Evolutionary conservation across 2,797 vertebrate species (phyloP).

Genomic region (Gambusia yucatana): DNA sequence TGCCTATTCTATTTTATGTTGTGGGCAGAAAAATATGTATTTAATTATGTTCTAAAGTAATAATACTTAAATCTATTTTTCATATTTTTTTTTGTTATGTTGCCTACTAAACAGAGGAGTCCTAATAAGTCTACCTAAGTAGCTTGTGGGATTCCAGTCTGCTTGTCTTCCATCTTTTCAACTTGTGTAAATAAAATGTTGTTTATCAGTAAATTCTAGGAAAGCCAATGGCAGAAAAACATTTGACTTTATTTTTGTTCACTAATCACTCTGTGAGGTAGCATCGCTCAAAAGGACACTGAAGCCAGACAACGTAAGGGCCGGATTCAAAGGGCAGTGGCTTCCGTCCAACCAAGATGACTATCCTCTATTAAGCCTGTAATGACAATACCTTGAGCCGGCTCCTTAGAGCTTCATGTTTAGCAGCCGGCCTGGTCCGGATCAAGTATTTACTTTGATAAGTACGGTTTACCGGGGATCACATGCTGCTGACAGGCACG

Average conservation of each 20-base stretch:
- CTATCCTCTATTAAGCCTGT: slow-evolving; percentile 83
- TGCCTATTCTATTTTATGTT: not conserved
- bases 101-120: not conserved
- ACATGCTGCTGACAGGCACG: slow-evolving; percentile 60
- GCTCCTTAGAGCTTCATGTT: slow-evolving; percentile 76
- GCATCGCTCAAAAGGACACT: slow-evolving; percentile 27
- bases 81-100: not conserved
- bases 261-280: slow-evolving; percentile 7
- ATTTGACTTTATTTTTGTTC: not conserved
- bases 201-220: not conserved
- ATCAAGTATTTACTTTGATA: slow-evolving; percentile 89
- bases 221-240: not conserved
- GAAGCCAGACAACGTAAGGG: slow-evolving; percentile 57
- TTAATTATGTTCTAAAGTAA: not conserved
- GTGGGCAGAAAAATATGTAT: not conserved
- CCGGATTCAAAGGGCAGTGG: slow-evolving; percentile 68
- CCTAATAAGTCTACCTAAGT: not conserved
- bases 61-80: no score
- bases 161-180: not conserved
- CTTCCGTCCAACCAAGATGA: slow-evolving; percentile 81
- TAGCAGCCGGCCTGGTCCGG: slow-evolving; percentile 79
- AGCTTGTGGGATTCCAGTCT: not conserved
- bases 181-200: not conserved
- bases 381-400: slow-evolving; percentile 82
- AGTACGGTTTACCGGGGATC: slow-evolving; percentile 82